A percentile compares a stretch with the other conserved stretches of the same genome.
Evolutionary conservation across 2,797 vertebrate genomes (phyloP).

Genomic region (Helostoma temminkii): DNA sequence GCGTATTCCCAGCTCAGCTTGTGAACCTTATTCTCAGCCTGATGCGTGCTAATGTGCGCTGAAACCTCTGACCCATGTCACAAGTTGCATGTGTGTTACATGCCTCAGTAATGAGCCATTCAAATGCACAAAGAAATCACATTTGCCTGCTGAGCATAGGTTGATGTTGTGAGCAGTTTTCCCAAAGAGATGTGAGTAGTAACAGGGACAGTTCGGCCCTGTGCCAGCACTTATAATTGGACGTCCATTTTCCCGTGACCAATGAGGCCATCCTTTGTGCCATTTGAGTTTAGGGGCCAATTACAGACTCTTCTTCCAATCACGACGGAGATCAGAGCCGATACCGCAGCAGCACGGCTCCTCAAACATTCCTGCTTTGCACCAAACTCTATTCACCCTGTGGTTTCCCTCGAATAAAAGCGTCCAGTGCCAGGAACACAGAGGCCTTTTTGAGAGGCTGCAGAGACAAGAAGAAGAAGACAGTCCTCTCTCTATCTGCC

Average conservation of each 20-base stretch:
- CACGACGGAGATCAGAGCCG: constrained; percentile 63
- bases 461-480: constrained; percentile 18
- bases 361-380: constrained; percentile 49
- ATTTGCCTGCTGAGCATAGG: constrained; percentile 23
- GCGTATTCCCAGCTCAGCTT: constrained; percentile 29
- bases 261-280: constrained; percentile 65
- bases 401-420: constrained; percentile 34
- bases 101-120: constrained; percentile 17
- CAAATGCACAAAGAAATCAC: neutral
- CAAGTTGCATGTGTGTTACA: constrained; percentile 43
- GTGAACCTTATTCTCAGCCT: constrained; percentile 21
- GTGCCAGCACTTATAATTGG: constrained; percentile 67
- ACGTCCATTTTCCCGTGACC: constrained; percentile 49
- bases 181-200: constrained; percentile 43
- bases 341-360: constrained; percentile 14
- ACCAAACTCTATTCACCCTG: constrained; percentile 40
- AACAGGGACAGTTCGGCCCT: constrained; percentile 19
- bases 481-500: constrained; percentile 30
- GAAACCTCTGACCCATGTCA: constrained; percentile 52
- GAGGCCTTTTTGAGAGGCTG: constrained; percentile 47
- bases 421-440: constrained; percentile 31
- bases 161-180: constrained; percentile 31
- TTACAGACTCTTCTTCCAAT: constrained; percentile 56
- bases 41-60: constrained; percentile 24
- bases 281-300: constrained; percentile 55